Evolutionary conservation across 2,797 vertebrate species (phyloP).

Genomic region (Scolopax rusticola): DNA sequence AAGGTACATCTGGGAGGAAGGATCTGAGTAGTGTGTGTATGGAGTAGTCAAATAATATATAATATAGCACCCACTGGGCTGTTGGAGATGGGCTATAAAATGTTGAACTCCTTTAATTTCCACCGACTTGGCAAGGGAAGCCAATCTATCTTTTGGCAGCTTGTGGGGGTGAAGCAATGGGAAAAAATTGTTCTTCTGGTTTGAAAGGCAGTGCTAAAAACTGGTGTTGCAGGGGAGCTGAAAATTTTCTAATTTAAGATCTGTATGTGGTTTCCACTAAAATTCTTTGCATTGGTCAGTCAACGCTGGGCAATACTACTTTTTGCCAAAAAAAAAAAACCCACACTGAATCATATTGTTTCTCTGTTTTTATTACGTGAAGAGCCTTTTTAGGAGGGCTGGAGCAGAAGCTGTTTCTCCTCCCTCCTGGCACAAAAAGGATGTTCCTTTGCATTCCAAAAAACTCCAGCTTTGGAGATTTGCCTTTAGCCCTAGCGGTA

Average conservation of each 20-base stretch:
- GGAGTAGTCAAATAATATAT: not conserved
- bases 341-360: accelerated
- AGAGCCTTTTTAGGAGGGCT: not conserved
- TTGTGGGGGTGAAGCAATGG: not conserved
- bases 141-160: not conserved
- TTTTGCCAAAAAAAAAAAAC: not conserved
- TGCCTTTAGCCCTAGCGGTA: not conserved
- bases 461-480: accelerated
- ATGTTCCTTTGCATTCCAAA: not conserved
- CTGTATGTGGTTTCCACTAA: not conserved
- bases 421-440: not conserved
- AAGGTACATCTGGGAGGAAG: not conserved
- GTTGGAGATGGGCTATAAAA: not conserved
- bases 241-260: not conserved
- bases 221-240: not conserved
- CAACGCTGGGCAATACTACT: accelerated
- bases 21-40: not conserved
- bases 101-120: not conserved
- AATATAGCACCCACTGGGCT: not conserved
- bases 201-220: not conserved
- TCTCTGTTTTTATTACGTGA: not conserved
- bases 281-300: not conserved
- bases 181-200: not conserved
- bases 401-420: not conserved
- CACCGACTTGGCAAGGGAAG: not conserved